Conservation (phyloP, 2,888 invertebrate genomes). For the Hydrotaea diabolus region DNA sequence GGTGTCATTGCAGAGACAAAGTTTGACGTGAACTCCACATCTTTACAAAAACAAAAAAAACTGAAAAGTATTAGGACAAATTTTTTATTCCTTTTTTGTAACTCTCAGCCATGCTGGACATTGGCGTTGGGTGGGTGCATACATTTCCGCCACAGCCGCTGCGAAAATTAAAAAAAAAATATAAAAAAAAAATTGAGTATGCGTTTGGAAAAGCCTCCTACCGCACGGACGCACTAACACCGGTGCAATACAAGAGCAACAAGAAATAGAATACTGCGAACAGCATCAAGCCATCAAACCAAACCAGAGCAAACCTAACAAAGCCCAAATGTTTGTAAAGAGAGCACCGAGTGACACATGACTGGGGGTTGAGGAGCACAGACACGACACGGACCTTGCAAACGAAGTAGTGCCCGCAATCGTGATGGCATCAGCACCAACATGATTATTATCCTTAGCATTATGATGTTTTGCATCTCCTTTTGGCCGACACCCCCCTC, state of each 20-base stretch:
- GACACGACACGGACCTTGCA: background rate
- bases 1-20: constrained; percentile 18
- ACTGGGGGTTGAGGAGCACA: background rate
- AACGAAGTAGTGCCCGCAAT: background rate
- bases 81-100: constrained; percentile 51
- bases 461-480: constrained; percentile 51
- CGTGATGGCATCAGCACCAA: constrained; percentile 40
- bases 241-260: background rate
- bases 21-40: constrained; percentile 12
- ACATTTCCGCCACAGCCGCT: constrained; percentile 48
- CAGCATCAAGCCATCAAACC: constrained; percentile 46
- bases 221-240: constrained; percentile 33
- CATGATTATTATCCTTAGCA: constrained; percentile 27
- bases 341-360: background rate
- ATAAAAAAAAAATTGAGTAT: constrained; percentile 49
- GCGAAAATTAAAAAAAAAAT: constrained; percentile 46
- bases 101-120: constrained; percentile 42
- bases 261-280: constrained; percentile 14
- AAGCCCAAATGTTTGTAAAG: constrained; percentile 18
- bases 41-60: constrained; percentile 24
- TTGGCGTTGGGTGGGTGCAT: constrained; percentile 54
- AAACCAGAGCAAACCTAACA: constrained; percentile 23
- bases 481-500: constrained; percentile 51
- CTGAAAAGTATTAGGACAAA: constrained; percentile 60
- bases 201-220: constrained; percentile 58